Base-by-base conservation (phyloP, 2,113 vertebrate species). In the Poeciliopsis prolifica region DNA sequence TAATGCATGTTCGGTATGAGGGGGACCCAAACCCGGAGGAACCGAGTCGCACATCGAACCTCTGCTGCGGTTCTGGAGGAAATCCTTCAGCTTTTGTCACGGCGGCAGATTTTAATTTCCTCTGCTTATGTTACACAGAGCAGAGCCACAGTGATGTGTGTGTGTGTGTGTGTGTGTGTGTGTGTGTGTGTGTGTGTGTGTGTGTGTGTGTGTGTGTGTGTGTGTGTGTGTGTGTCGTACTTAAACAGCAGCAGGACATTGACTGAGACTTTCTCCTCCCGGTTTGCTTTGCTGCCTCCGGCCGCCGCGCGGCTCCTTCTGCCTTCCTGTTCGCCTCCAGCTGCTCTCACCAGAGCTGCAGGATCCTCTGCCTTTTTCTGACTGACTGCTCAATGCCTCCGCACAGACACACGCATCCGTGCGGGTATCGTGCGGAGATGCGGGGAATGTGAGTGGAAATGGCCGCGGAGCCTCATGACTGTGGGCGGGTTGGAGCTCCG, bases 1-100 rank as follows among this genome's bases (percentile, higher is more conserved):
- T 93, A 93, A 93, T 80, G 79, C 75, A 84, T 79, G 82, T 62
- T 80, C 90, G 84, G 87, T 86, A 78, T 75, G 82, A 92, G 91
- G 86, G 90, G 87, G 86, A 90, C 26, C 74, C 80, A 66, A 73
- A 61, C 73, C 76, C 83, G 68, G 82, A 85, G 71, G 40, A 61
- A 31, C 63, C 54, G 76, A 81, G 68, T 44, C 73, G 48, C 68
- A 58, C 24, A 72, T 63, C 73, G 75, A 76, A 70, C 75, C 68
- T 81, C 72, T 61, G 0, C 75, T 17, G 61, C 68, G 28, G 61
- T 26, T 15, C 30, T 74, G 58, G 33, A 37, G 54, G 48, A 65
- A 40, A 15, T 48, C 17, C 44, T 48, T 19, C 4, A 48, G 17
- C 44, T 19, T 48, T 79, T 75, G 48, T 12, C 77, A 72, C 86